A percentile compares a stretch with the other conserved stretches of the same genome.
Conservation (phyloP, 2,113 vertebrate genomes). For the Antechinus flavipes region DNA sequence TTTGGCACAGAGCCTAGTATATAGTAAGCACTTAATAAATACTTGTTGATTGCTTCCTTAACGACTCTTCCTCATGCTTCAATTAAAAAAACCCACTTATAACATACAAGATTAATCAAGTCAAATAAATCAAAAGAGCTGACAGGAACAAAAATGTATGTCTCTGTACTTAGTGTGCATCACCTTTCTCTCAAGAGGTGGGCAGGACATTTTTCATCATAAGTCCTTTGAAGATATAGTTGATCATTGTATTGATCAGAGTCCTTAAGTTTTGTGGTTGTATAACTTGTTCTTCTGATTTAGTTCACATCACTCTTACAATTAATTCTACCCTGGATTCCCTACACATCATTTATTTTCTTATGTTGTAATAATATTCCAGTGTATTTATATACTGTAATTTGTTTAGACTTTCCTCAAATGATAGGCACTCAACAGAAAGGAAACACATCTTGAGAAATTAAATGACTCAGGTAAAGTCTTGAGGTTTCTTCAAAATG, state of each 20-base stretch:
- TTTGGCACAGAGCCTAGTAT: background rate
- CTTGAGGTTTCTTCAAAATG: no score
- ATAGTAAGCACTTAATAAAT: background rate
- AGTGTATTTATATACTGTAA: background rate
- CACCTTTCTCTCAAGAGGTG: background rate
- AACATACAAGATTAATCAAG: background rate
- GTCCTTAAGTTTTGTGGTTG: background rate
- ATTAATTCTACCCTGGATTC: background rate
- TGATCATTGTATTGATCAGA: background rate
- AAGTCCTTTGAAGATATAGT: background rate
- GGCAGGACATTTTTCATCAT: background rate
- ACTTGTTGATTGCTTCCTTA: background rate
- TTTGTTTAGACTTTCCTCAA: background rate
- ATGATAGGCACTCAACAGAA: background rate
- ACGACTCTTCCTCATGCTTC: background rate
- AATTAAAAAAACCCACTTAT: background rate
- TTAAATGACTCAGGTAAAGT: background rate
- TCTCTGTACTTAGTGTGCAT: background rate
- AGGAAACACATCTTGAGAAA: background rate
- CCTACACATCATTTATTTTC: background rate
- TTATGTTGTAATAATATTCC: background rate
- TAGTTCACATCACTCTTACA: background rate
- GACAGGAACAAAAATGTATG: background rate
- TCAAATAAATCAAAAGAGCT: background rate
- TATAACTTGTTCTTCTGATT: background rate